A percentile compares a stretch with the other conserved stretches of the same genome.
Evolutionary conservation across 2,888 invertebrate species (phyloP).

Genomic region (Mythimna pallens): DNA sequence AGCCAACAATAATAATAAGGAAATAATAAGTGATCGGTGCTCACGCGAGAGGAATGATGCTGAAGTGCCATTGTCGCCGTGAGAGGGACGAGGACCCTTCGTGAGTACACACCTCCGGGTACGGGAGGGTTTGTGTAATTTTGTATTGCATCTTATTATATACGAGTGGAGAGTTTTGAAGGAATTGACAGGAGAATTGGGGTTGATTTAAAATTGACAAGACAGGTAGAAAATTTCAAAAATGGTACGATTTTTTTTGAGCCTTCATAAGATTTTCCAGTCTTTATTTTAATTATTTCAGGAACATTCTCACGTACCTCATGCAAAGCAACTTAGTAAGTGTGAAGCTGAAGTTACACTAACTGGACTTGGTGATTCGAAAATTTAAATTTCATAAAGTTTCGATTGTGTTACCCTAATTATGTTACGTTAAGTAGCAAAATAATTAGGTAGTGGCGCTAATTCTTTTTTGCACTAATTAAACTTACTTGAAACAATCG

Average conservation of each 20-base stretch:
- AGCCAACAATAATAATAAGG: conserved; percentile 65
- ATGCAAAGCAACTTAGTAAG: neutral
- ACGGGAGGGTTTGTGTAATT: conserved; percentile 55
- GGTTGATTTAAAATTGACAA: conserved; percentile 6
- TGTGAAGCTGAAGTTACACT: neutral
- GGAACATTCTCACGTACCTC: neutral
- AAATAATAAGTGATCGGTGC: conserved; percentile 80
- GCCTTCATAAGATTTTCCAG: too few relatives aligned
- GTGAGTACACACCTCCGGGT: conserved; percentile 74
- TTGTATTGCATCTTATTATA: conserved; percentile 62
- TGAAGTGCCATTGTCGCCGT: conserved; percentile 75
- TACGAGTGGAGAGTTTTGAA: conserved; percentile 36
- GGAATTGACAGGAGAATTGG: conserved; percentile 11
- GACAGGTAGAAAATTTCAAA: neutral
- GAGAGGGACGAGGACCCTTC: conserved; percentile 74
- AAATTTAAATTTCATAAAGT: neutral
- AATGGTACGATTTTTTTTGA: too few relatives aligned
- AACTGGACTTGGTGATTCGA: neutral
- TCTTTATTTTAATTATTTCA: neutral
- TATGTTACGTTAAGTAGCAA: neutral
- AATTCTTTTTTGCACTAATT: too few relatives aligned
- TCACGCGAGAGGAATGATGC: conserved; percentile 72
- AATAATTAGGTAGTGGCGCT: neutral
- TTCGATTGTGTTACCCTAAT: neutral
- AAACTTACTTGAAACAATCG: too few relatives aligned